A percentile compares a stretch with the other conserved stretches of the same genome.
These are phyloP conservation scores for Scaptomyza caliginosa DNA, from an alignment of 2,888 invertebrate species.

Conservation along the genomic window DNA sequence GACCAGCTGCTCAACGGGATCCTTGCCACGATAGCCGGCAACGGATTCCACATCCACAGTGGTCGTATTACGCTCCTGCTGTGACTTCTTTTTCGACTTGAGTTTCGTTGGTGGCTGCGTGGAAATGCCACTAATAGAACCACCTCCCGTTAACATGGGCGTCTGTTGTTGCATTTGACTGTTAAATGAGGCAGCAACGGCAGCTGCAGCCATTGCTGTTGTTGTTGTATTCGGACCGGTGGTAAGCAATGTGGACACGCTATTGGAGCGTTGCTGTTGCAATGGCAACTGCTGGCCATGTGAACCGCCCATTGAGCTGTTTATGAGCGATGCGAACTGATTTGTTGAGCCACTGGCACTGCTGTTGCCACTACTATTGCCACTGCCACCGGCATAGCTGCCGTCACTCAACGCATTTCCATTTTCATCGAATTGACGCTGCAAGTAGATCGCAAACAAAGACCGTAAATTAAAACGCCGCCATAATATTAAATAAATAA, in stretches of 20 bases:
- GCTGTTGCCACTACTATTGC: conserved; percentile 4
- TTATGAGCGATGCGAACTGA: conserved; percentile 84
- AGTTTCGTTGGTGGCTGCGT: conserved; percentile 59
- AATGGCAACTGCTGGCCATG: conserved; percentile 9
- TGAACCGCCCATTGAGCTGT: conserved; percentile 84
- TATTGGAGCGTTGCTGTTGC: conserved; percentile 51
- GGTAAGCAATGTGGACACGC: conserved; percentile 56
- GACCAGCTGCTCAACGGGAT: conserved; percentile 90
- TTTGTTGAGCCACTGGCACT: conserved; percentile 17
- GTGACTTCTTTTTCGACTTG: conserved; percentile 85
- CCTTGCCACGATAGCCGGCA: conserved; percentile 91
- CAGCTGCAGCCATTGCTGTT: conserved; percentile 65
- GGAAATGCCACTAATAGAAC: not conserved
- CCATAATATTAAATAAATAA: not conserved
- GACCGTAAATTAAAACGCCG: not conserved
- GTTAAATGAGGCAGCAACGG: conserved; percentile 63
- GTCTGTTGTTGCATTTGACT: conserved; percentile 55
- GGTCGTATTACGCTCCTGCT: conserved; percentile 85
- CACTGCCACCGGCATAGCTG: conserved; percentile 27
- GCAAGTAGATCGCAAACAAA: conserved; percentile 82
- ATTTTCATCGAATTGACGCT: conserved; percentile 89
- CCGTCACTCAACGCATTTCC: conserved; percentile 87
- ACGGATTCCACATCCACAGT: conserved; percentile 86
- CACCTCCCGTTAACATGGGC: conserved; percentile 21
- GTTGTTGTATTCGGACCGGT: conserved; percentile 52